Conservation (phyloP, 1,140 invertebrate genomes). For the Aethina tumida region DNA sequence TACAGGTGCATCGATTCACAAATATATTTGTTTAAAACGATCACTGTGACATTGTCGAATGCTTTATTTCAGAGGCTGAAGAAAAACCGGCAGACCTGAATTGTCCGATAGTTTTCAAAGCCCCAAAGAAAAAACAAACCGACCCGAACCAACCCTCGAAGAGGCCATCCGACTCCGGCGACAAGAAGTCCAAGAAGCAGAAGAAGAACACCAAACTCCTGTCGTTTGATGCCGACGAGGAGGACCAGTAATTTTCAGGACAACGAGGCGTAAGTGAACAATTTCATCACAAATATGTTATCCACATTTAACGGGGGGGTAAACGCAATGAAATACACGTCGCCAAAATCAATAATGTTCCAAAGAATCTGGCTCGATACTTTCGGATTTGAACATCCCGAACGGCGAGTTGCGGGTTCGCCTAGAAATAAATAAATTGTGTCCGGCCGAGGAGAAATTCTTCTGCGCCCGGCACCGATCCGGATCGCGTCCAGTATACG, state of each 20-base stretch:
- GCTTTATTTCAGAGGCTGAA: slow-evolving; percentile 38
- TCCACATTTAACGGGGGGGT: neutral
- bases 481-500: neutral
- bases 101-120: slow-evolving; percentile 43
- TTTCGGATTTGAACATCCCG: neutral
- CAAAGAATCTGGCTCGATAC: neutral
- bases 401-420: slow-evolving; percentile 5
- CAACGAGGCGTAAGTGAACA: neutral
- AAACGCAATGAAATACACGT: neutral
- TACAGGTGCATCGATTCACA: too few relatives aligned
- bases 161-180: slow-evolving; percentile 1
- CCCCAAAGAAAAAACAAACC: slow-evolving; percentile 33
- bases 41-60: too few relatives aligned
- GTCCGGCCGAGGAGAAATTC: slow-evolving; percentile 6
- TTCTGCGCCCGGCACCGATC: neutral
- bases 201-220: slow-evolving; percentile 37
- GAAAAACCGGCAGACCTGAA: slow-evolving; percentile 42
- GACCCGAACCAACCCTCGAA: slow-evolving; percentile 10
- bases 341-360: neutral
- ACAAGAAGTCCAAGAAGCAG: slow-evolving; percentile 35
- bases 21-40: too few relatives aligned
- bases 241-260: slow-evolving; percentile 29
- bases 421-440: slow-evolving; percentile 10
- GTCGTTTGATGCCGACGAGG: slow-evolving; percentile 44
- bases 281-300: slow-evolving; percentile 1